Evolutionary conservation across 2,113 vertebrate species (phyloP), one percentile per base, ranked within the genome.

Genomic region (Entelurus aequoreus): DNA sequence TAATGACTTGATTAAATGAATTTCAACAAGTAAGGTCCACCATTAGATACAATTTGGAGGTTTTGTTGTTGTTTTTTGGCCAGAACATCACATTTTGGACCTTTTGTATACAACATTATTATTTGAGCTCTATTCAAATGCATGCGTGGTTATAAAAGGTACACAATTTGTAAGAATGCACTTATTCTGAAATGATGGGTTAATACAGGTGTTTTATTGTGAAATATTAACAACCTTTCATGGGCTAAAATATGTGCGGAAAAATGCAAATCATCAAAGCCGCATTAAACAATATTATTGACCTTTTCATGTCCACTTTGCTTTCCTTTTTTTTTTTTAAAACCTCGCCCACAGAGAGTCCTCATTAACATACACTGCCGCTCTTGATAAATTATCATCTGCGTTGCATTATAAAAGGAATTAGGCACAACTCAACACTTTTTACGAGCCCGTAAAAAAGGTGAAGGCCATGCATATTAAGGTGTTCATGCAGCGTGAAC

Each of bases 391-490:
- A 95, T 93, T 90, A 87, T 88, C 90, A 46, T 12, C 10, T 86
- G 86, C 90, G 91, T 90, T 90, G 92, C 91, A 92, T 93, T 94
- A 93, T 95, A 91, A 93, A 93, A 94, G 28, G 92, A 93, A 92
- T 93, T 92, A 94, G 93, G 92, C 91, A 93, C 92, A 91, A 93
- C 92, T 91, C 81, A 86, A 85, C 90, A 88, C 90, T 93, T 94
- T 97, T 57, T 95, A 98, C 91, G 93, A 91, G 87, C 89, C 90
- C 90, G 91, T 94, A 94, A 46, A 94, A 28, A 96, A 95, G 93
- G 92, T 90, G 93, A 92, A 92, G 92, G 93, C 86, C 91, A 91
- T 87, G 88, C 89, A 93, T 92, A 96, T 95, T 94, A 92, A 94
- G 93, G 92, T 92, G 90, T 93, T 90, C 90, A 92, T 91, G 88